Percentiles rank a stretch among this genome's conserved stretches.
Conservation (phyloP, 1,140 invertebrate species). For the Augochlora pura region DNA sequence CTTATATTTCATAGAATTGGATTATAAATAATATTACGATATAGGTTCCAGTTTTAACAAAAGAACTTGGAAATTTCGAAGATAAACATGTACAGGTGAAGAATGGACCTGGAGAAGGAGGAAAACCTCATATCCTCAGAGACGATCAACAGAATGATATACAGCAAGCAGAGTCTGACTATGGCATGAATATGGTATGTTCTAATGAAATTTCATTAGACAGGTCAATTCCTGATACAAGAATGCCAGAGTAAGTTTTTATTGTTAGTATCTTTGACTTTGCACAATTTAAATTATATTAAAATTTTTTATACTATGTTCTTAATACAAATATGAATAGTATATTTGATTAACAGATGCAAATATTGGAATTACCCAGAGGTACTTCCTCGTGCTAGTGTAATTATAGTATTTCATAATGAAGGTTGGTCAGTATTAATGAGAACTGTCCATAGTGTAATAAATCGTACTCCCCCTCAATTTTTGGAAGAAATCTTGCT, state of each 20-base stretch:
- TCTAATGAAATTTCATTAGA: slow-evolving; percentile 94
- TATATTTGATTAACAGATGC: slow-evolving; percentile 83
- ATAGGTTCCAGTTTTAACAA: slow-evolving; percentile 69
- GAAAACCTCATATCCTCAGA: slow-evolving; percentile 87
- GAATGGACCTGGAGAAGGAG: slow-evolving; percentile 91
- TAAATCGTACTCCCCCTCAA: slow-evolving; percentile 94
- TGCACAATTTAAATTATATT: not conserved
- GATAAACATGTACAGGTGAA: slow-evolving; percentile 82
- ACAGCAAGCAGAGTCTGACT: slow-evolving; percentile 89
- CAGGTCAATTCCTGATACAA: slow-evolving; percentile 92
- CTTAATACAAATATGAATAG: not conserved
- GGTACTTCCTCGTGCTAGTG: slow-evolving; percentile 93
- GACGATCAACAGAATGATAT: slow-evolving; percentile 89
- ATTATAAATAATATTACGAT: slow-evolving; percentile 18
- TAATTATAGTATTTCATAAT: slow-evolving; percentile 99
- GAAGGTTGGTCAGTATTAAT: slow-evolving; percentile 97
- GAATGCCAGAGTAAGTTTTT: slow-evolving; percentile 87
- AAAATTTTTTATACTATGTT: not conserved
- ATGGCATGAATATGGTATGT: slow-evolving; percentile 98
- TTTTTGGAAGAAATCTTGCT: slow-evolving; percentile 97
- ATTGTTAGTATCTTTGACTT: not conserved
- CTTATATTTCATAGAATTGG: slow-evolving; percentile 14
- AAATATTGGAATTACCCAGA: slow-evolving; percentile 98
- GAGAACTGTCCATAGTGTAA: slow-evolving; percentile 97
- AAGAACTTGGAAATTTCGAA: slow-evolving; percentile 85